Percentiles rank a stretch among this genome's conserved stretches.
phyloP scores from a whole-genome alignment of 30 jellyfish, hydroid and myxozoan species.

The Turritopsis dohrnii region DNA sequence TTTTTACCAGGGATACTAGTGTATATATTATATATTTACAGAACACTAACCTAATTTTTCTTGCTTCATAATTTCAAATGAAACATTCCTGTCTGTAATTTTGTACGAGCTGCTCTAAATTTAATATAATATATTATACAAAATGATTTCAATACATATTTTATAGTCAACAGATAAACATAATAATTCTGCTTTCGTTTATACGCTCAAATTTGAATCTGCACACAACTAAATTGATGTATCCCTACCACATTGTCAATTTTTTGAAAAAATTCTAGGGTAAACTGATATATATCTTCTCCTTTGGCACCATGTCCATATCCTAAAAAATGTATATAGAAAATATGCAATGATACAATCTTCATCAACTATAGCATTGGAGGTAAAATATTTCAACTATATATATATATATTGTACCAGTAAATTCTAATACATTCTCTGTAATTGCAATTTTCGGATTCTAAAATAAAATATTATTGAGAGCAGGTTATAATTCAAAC shows the following conservation, averaged over 20 bases:
- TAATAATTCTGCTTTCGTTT: no score
- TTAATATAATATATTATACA: no score
- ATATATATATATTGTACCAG: constrained; percentile 11
- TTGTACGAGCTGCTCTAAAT: constrained; percentile 41
- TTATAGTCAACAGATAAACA: no score
- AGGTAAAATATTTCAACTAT: background rate
- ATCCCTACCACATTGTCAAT: constrained; percentile 42
- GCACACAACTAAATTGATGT: background rate
- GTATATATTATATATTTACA: no score
- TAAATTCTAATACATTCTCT: constrained; percentile 9
- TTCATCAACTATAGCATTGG: background rate
- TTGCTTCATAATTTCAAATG: constrained; percentile 30
- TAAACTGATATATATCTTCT: constrained; percentile 57
- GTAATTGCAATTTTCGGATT: constrained; percentile 36
- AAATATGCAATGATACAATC: background rate
- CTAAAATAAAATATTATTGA: constrained; percentile 31
- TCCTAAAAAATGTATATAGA: constrained; percentile 25
- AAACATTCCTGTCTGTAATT: constrained; percentile 55
- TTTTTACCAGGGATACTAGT: no score
- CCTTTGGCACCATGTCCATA: constrained; percentile 95
- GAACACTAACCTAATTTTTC: constrained; percentile 40
- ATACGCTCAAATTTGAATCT: background rate
- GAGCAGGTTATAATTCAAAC: no score
- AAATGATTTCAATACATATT: no score
- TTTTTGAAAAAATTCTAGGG: constrained; percentile 43